phyloP scores from a whole-genome alignment of 2,797 vertebrate species.

The Semaprochilodus insignis region DNA sequence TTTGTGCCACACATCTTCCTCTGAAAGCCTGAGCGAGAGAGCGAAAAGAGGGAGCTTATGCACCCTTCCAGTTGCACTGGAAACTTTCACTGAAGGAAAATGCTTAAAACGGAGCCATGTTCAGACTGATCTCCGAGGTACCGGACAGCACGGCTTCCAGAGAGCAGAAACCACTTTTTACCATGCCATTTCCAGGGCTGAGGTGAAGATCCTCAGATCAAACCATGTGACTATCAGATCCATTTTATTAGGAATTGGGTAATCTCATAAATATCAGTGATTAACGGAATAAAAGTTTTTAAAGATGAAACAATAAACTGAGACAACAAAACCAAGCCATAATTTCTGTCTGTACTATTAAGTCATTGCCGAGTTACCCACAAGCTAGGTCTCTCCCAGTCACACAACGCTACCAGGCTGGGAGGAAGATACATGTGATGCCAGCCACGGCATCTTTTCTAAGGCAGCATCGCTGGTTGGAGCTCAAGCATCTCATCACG shows the following conservation, averaged over 20 bases:
- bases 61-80: conserved; percentile 23
- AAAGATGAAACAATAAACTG: not conserved
- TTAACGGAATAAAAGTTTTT: not conserved
- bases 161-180: not conserved
- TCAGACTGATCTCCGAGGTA: not conserved
- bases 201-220: not conserved
- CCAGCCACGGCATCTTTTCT: no score
- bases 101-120: conserved; percentile 50
- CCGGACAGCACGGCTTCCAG: not conserved
- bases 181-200: not conserved
- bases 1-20: conserved; percentile 57
- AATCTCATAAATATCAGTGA: not conserved
- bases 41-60: conserved; percentile 39
- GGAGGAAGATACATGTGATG: no score
- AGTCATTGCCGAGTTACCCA: no score
- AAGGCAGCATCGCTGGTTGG: no score
- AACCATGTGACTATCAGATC: not conserved
- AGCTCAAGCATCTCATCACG: no score
- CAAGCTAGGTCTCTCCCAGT: no score
- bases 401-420: no score
- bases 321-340: no score
- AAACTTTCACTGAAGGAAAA: conserved; percentile 40
- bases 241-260: not conserved
- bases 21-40: conserved; percentile 45
- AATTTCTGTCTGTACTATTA: no score